phyloP scores from a whole-genome alignment of 2,888 invertebrate species.

The Rotaria macrura region DNA sequence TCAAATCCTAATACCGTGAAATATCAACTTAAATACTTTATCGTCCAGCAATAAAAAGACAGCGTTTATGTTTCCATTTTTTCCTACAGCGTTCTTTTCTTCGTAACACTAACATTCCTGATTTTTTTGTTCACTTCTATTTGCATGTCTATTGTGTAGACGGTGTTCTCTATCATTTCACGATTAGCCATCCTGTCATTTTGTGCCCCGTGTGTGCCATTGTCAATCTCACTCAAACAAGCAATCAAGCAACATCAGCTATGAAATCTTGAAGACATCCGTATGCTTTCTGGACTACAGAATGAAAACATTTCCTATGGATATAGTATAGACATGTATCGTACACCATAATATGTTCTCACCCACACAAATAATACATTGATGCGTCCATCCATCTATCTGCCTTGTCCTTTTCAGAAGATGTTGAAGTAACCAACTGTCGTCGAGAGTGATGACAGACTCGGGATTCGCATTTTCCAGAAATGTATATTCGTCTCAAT shows the following conservation, averaged over 20 bases:
- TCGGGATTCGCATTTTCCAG: neutral
- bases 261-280: neutral
- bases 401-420: neutral
- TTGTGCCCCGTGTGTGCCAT: neutral
- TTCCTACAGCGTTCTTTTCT: neutral
- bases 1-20: neutral
- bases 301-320: neutral
- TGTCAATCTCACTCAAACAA: neutral
- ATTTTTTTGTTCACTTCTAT: neutral
- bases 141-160: neutral
- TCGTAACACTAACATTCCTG: neutral
- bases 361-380: neutral
- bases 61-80: neutral
- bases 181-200: neutral
- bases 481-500: neutral
- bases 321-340: neutral
- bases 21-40: neutral
- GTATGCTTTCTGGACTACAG: neutral
- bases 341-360: neutral
- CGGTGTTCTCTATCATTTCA: neutral
- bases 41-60: neutral
- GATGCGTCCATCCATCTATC: neutral
- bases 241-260: neutral
- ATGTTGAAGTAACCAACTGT: neutral
- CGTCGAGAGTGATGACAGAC: neutral